Evolutionary conservation across 2,113 vertebrate genomes (phyloP).

Genomic region (Hemibagrus wyckioides): DNA sequence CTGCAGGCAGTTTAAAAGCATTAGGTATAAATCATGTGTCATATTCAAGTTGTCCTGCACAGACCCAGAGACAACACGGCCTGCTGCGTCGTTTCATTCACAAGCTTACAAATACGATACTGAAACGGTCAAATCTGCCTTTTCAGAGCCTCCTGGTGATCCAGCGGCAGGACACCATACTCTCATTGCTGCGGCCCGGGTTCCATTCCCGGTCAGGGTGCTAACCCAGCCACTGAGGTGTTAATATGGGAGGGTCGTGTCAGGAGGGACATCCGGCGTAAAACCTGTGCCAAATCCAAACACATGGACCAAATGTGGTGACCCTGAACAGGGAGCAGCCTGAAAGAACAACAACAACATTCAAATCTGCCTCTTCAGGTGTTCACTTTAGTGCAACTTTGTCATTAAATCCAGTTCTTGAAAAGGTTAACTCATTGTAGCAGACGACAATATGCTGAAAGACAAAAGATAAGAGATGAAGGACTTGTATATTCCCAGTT

Average conservation of each 20-base stretch:
- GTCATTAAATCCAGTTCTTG: neutral
- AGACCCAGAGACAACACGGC: neutral
- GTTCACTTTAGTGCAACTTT: neutral
- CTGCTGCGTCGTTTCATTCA: neutral
- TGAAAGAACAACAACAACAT: too few relatives aligned
- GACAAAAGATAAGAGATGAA: neutral
- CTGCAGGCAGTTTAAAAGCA: neutral
- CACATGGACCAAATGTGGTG: too few relatives aligned
- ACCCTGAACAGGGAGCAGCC: too few relatives aligned
- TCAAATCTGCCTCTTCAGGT: neutral
- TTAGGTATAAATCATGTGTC: conserved; percentile 1
- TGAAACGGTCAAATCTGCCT: neutral
- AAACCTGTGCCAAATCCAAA: too few relatives aligned
- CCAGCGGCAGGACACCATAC: too few relatives aligned
- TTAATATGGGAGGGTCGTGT: too few relatives aligned
- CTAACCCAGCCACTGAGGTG: too few relatives aligned
- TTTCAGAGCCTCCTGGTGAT: too few relatives aligned
- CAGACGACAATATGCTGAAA: neutral
- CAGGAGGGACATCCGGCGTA: too few relatives aligned
- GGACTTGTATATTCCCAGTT: neutral
- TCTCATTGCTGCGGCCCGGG: too few relatives aligned
- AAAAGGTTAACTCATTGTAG: neutral
- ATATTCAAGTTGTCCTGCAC: neutral
- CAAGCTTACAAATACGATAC: neutral
- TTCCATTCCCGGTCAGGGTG: too few relatives aligned